phyloP scores from a whole-genome alignment of 2,888 invertebrate genomes.

The Erebia epiphron region DNA sequence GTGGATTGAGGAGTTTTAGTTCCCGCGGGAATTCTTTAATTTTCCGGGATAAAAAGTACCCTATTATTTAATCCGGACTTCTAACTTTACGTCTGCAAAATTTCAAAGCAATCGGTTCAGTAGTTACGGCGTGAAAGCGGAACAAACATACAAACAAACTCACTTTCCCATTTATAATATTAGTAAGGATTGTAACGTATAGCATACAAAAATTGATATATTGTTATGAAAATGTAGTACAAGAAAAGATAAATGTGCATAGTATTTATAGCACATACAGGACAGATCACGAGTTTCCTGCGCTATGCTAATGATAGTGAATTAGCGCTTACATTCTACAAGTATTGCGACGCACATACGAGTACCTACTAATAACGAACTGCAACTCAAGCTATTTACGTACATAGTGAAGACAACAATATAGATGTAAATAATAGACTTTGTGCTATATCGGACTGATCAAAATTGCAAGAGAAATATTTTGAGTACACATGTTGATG shows the following conservation, averaged over 20 bases:
- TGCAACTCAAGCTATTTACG: conserved; percentile 5
- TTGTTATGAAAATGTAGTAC: background rate
- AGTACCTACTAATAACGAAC: background rate
- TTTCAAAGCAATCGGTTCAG: too few species aligned
- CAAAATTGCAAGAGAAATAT: conserved; percentile 25
- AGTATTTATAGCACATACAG: conserved; percentile 22
- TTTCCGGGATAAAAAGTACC: too few species aligned
- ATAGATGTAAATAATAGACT: background rate
- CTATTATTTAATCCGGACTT: too few species aligned
- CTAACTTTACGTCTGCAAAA: too few species aligned
- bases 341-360: background rate
- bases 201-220: background rate
- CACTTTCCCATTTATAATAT: too few species aligned
- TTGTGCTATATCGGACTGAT: conserved; percentile 19
- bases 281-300: conserved; percentile 18
- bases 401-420: conserved; percentile 10
- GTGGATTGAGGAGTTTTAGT: too few species aligned
- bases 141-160: too few species aligned
- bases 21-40: too few species aligned
- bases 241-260: conserved; percentile 7
- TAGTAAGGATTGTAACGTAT: too few species aligned
- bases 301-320: conserved; percentile 12
- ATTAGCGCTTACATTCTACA: conserved; percentile 14
- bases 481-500: too few species aligned
- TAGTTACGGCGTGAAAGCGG: too few species aligned